Evolutionary conservation across 2,888 invertebrate genomes (phyloP).

Genomic region (Noctua janthe): DNA sequence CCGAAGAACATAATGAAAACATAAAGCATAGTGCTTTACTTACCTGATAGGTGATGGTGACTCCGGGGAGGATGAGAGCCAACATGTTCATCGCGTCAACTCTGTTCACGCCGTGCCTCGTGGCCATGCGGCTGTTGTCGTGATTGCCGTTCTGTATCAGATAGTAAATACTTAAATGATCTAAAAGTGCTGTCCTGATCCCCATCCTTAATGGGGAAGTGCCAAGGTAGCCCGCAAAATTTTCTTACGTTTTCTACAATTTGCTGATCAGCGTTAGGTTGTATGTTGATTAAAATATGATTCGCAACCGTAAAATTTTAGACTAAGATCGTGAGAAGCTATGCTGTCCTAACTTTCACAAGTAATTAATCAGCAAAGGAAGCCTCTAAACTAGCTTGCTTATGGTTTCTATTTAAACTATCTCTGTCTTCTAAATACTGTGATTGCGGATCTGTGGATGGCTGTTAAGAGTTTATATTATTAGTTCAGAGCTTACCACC

Average conservation of each 20-base stretch:
- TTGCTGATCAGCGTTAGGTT: too few relatives aligned
- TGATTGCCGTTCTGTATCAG: slow-evolving; percentile 92
- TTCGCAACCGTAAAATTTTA: not conserved
- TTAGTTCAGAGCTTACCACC: slow-evolving; percentile 89
- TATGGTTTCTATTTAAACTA: not conserved
- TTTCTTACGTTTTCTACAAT: not conserved
- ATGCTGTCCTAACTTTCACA: not conserved
- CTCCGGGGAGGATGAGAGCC: slow-evolving; percentile 94
- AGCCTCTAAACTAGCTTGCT: not conserved
- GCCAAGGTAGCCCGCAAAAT: not conserved
- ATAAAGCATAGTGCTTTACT: not conserved
- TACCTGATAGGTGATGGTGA: slow-evolving; percentile 95
- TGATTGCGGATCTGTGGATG: not conserved
- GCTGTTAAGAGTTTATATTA: not conserved
- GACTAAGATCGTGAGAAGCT: not conserved
- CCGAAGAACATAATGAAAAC: not conserved
- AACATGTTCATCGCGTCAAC: slow-evolving; percentile 95
- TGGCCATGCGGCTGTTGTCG: slow-evolving; percentile 92
- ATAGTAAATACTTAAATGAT: not conserved
- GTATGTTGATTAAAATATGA: not conserved
- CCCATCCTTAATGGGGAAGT: not conserved
- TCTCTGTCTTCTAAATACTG: not conserved
- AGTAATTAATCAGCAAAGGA: not conserved
- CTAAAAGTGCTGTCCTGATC: not conserved
- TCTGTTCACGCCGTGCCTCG: slow-evolving; percentile 91